Conservation (phyloP, 2,888 invertebrate species). For the Eurois occulta region DNA sequence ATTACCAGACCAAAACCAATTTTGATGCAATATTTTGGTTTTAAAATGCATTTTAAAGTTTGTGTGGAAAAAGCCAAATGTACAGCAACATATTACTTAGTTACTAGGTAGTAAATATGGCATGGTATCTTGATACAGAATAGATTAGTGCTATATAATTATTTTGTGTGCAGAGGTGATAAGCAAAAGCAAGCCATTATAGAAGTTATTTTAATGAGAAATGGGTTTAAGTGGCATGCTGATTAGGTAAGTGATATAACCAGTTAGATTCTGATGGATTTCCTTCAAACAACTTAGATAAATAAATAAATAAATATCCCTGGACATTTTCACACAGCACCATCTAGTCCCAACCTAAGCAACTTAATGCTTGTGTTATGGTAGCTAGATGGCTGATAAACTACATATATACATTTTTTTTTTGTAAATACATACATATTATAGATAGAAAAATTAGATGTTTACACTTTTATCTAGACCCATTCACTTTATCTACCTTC, state of each 20-base stretch:
- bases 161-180: constrained; percentile 25
- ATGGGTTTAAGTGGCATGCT: constrained; percentile 38
- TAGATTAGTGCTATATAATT: constrained; percentile 26
- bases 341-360: no score
- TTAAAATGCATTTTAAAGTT: neutral
- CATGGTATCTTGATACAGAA: constrained; percentile 4
- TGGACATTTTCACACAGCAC: no score
- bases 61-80: no score
- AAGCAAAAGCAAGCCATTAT: constrained; percentile 34
- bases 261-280: neutral
- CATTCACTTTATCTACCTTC: constrained; percentile 20
- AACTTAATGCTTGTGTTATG: no score
- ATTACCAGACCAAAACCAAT: neutral
- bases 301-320: no score
- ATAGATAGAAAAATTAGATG: no score
- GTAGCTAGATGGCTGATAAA: no score
- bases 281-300: constrained; percentile 5
- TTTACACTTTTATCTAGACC: constrained; percentile 23
- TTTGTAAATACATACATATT: no score
- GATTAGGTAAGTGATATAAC: constrained; percentile 24
- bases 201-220: constrained; percentile 25
- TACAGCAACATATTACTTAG: neutral
- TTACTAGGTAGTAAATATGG: neutral
- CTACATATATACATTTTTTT: no score
- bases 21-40: neutral